Evolutionary conservation across 2,113 vertebrate species (phyloP).

Genomic region (Microtus ochrogaster): DNA sequence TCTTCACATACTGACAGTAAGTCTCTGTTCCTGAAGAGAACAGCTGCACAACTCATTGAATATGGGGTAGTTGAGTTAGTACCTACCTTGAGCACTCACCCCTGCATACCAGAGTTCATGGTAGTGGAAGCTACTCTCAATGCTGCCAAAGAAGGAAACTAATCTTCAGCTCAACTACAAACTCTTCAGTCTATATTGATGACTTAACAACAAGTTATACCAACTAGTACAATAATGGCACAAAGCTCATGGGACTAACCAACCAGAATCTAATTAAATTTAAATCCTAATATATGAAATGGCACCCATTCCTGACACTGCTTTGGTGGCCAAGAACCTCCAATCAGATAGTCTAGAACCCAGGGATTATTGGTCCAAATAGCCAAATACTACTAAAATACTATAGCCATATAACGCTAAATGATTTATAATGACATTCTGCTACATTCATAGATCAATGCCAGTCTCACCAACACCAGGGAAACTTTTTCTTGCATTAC

Average conservation of each 20-base stretch:
- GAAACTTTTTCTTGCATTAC: not conserved
- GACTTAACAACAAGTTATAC: not conserved
- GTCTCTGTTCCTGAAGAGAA: not conserved
- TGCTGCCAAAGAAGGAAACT: not conserved
- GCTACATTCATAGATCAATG: not conserved
- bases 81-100: too few relatives aligned
- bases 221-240: not conserved
- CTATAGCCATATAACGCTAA: not conserved
- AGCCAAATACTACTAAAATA: not conserved
- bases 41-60: too few relatives aligned
- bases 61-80: not conserved
- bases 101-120: not conserved
- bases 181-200: not conserved
- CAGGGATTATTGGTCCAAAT: not conserved
- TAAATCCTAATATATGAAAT: not conserved
- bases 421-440: not conserved
- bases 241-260: too few relatives aligned
- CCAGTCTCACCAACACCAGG: too few relatives aligned
- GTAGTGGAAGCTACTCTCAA: not conserved
- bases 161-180: not conserved
- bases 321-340: not conserved
- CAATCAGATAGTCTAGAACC: not conserved
- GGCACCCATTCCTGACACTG: fast-evolving
- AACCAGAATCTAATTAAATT: not conserved
- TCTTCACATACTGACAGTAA: not conserved